phyloP scores from a whole-genome alignment of 2,888 invertebrate genomes.

The Cosmorhoe ocellata region DNA sequence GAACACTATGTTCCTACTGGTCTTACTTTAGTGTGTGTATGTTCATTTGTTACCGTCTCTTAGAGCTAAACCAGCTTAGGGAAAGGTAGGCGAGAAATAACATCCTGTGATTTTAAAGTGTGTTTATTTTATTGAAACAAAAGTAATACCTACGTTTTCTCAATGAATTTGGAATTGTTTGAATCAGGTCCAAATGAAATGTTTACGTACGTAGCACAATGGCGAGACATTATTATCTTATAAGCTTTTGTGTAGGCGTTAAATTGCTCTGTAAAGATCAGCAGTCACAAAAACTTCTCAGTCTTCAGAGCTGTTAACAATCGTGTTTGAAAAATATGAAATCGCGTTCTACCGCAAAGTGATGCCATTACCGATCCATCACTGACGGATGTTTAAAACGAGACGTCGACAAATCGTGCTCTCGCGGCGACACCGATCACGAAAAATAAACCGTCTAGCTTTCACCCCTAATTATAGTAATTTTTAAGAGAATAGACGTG shows the following conservation, averaged over 20 bases:
- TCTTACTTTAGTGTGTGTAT: no score
- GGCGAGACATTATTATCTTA: conserved; percentile 3
- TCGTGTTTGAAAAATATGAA: conserved; percentile 25
- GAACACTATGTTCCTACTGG: no score
- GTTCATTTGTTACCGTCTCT: neutral
- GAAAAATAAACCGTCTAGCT: conserved; percentile 57
- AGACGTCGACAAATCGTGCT: conserved; percentile 47
- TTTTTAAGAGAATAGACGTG: conserved; percentile 52
- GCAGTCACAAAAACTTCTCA: conserved; percentile 6
- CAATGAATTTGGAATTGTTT: conserved; percentile 11
- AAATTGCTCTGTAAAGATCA: conserved; percentile 17
- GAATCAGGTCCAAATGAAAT: neutral
- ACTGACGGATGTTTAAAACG: conserved; percentile 23
- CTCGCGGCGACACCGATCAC: conserved; percentile 48
- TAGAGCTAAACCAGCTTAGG: no score
- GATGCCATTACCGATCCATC: conserved; percentile 31
- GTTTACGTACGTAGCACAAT: neutral
- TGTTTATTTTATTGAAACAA: conserved; percentile 4
- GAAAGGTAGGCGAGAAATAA: no score
- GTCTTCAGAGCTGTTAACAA: conserved; percentile 10
- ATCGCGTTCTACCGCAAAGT: conserved; percentile 28
- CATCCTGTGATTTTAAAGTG: neutral
- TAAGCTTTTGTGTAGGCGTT: conserved; percentile 23
- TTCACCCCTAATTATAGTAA: conserved; percentile 71
- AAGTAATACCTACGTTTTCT: neutral